Percentiles rank a stretch among this genome's conserved stretches.
These are phyloP conservation scores for Pavo muticus DNA, from an alignment of 2,113 vertebrate species.

Conservation along the genomic window DNA sequence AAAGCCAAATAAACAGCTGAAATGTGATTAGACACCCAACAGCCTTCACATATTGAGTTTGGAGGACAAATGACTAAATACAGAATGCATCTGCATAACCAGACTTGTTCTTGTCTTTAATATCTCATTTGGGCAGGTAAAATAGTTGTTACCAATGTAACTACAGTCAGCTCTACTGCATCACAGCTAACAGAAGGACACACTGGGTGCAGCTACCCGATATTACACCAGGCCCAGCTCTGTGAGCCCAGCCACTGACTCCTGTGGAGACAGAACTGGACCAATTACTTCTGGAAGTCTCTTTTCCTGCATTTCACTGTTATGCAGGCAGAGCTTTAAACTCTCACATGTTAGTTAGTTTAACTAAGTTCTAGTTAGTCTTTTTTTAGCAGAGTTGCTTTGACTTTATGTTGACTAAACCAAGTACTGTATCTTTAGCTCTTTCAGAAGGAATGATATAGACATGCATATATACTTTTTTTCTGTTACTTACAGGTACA, in stretches of 20 bases:
- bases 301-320: neutral
- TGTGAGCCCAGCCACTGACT: rapidly evolving
- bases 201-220: no score
- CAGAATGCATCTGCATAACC: neutral
- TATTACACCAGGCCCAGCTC: neutral
- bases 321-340: neutral
- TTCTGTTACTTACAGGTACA: constrained; percentile 32
- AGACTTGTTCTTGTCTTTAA: neutral
- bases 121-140: neutral
- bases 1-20: neutral
- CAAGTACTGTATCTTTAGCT: neutral
- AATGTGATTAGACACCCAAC: neutral
- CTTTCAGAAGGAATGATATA: neutral
- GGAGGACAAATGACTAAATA: neutral
- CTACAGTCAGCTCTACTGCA: neutral
- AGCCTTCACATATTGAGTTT: neutral
- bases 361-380: neutral
- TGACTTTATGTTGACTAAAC: neutral
- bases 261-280: rapidly evolving
- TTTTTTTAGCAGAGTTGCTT: neutral
- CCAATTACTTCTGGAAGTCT: neutral
- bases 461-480: neutral
- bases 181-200: rapidly evolving
- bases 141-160: neutral
- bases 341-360: neutral